Conservation (phyloP, 2,888 invertebrate genomes). For the Venusia cambrica region DNA sequence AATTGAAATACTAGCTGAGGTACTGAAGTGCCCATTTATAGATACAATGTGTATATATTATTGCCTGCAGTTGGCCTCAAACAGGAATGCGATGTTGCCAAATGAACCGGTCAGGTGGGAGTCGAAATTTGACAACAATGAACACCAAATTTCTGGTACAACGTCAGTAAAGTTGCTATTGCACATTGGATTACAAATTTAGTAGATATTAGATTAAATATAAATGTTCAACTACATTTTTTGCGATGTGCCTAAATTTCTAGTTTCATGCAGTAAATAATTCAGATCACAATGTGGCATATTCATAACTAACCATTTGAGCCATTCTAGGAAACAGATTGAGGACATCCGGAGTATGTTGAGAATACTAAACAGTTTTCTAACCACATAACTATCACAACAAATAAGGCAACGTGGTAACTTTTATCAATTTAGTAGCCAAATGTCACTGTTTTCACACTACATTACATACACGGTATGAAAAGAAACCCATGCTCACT, state of each 20-base stretch:
- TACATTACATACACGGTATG: too few species aligned
- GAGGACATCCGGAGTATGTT: conserved; percentile 23
- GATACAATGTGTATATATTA: too few species aligned
- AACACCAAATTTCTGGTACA: conserved; percentile 13
- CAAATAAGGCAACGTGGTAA: too few species aligned
- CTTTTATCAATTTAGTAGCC: too few species aligned
- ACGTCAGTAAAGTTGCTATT: conserved; percentile 16
- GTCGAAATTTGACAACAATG: conserved; percentile 35
- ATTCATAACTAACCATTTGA: conserved; percentile 7
- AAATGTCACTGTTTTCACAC: too few species aligned
- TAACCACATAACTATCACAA: conserved; percentile 17
- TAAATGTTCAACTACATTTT: too few species aligned
- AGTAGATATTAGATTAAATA: too few species aligned
- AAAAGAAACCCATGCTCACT: too few species aligned
- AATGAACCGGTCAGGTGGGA: conserved; percentile 51
- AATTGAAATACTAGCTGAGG: too few species aligned
- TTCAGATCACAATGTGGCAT: conserved; percentile 4
- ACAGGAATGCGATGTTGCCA: conserved; percentile 46
- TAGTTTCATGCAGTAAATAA: conserved; percentile 11
- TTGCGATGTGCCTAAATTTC: too few species aligned
- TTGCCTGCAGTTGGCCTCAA: conserved; percentile 39
- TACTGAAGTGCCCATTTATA: too few species aligned
- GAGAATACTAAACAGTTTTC: conserved; percentile 22
- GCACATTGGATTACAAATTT: too few species aligned
- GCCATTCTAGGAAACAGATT: conserved; percentile 21